Evolutionary conservation across 2,797 vertebrate species (phyloP), one percentile per base, ranked within the genome.

Genomic region (Tolypeutes matacus): DNA sequence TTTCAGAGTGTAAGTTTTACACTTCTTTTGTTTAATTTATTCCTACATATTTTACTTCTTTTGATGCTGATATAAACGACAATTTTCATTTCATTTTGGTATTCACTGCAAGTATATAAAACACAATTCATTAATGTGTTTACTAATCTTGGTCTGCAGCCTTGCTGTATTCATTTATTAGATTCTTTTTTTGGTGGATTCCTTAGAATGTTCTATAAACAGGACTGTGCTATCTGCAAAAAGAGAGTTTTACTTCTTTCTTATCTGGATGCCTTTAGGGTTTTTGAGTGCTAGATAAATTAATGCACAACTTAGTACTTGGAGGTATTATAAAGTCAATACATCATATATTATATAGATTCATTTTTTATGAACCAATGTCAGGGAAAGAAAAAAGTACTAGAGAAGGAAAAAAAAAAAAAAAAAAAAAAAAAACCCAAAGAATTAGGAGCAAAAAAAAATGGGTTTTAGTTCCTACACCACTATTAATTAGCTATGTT

Each of bases 71-170:
- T 78, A 10, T 76, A 94, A 86, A 70, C 29, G 51, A 25, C 34
- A 65, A 42, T 34, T 89, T 80, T 87, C 86, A 95, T 81, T 89
- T 95, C 39, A 46, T 51, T 95, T 86, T 86, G 83, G 29, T 65
- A n/a, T 39, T 92, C 46, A 70, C 3, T 62, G 18, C 42, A 34
- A 58, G 7, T 31, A 2, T 34, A 88, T 0, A 81, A 93, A 87
- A 83, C 53, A 90, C 27, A 76, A 64, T 1, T 80, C 42, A 76
- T 34, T 36, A 83, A 36, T 80, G 23, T 69, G 23, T 73, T 62
- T 29, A 67, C 5, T 87, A 25, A 90, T 34, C 7, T 70, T 56
- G 62, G 73, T 51, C 29, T 89, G 25, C 2, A 93, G 82, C 5
- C 17, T 69, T 89, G 90, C 23, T 91, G 49, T 96, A 91, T 49